Evolutionary conservation across 2,888 invertebrate genomes (phyloP).

Genomic region (Dysmachus trigonus): DNA sequence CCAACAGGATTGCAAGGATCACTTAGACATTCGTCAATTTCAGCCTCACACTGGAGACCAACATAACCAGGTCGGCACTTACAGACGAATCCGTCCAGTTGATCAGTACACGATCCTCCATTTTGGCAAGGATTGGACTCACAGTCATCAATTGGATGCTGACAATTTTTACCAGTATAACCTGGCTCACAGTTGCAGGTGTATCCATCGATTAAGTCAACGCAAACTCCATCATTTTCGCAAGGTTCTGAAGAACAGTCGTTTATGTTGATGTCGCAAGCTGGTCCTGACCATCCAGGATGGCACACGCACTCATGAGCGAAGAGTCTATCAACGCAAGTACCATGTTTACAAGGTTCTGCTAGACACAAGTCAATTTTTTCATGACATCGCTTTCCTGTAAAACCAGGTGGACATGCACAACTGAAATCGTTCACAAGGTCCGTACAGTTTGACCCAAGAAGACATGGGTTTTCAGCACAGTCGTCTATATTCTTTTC

Average conservation of each 20-base stretch:
- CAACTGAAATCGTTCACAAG: slow-evolving; percentile 94
- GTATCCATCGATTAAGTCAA: slow-evolving; percentile 85
- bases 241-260: slow-evolving; percentile 91
- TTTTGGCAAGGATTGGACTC: slow-evolving; percentile 90
- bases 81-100: slow-evolving; percentile 89
- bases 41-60: slow-evolving; percentile 92
- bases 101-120: slow-evolving; percentile 87
- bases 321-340: slow-evolving; percentile 90
- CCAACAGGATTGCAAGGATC: slow-evolving; percentile 92
- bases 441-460: slow-evolving; percentile 93
- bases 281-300: slow-evolving; percentile 87
- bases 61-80: slow-evolving; percentile 93
- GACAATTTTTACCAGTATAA: slow-evolving; percentile 91
- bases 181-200: slow-evolving; percentile 93
- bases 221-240: slow-evolving; percentile 90
- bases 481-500: slow-evolving; percentile 94
- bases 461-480: slow-evolving; percentile 87
- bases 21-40: slow-evolving; percentile 89
- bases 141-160: slow-evolving; percentile 93
- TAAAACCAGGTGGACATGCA: slow-evolving; percentile 91
- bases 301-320: slow-evolving; percentile 89
- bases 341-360: slow-evolving; percentile 91
- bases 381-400: slow-evolving; percentile 94
- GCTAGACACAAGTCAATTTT: slow-evolving; percentile 92
- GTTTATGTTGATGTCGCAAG: slow-evolving; percentile 90